phyloP scores from a whole-genome alignment of 2,797 vertebrate species.

The Oryzias sinensis region DNA sequence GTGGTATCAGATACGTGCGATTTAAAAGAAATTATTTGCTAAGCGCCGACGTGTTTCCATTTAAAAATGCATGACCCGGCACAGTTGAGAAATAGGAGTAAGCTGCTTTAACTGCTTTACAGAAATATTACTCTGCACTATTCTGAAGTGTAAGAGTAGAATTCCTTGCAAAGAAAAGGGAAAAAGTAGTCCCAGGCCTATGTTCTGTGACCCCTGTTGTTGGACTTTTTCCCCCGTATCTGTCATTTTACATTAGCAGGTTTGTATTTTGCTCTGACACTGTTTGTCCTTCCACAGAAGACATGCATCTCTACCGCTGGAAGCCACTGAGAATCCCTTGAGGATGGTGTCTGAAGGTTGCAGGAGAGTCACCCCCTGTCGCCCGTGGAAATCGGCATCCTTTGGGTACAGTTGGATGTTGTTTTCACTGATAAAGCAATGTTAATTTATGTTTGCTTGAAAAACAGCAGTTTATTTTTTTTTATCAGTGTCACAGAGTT shows the following conservation, averaged over 20 bases:
- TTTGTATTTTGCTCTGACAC: conserved; percentile 19
- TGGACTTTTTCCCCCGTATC: conserved; percentile 5
- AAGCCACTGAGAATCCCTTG: conserved; percentile 53
- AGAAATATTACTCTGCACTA: too few relatives aligned
- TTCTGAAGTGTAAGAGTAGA: too few relatives aligned
- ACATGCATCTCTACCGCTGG: conserved; percentile 73
- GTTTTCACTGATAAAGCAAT: conserved; percentile 5
- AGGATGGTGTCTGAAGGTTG: conserved; percentile 54
- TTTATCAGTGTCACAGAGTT: conserved; percentile 5
- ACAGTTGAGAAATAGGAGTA: too few relatives aligned
- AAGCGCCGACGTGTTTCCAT: too few relatives aligned
- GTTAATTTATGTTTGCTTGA: conserved; percentile 4
- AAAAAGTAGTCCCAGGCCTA: too few relatives aligned
- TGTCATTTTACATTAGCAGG: conserved; percentile 15
- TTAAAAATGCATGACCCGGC: too few relatives aligned
- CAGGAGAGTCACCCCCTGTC: conserved; percentile 66
- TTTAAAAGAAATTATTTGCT: too few relatives aligned
- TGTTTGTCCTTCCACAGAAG: conserved; percentile 60
- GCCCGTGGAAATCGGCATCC: conserved; percentile 78
- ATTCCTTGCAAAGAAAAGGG: too few relatives aligned
- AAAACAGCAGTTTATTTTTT: conserved; percentile 5
- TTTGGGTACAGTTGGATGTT: conserved; percentile 75
- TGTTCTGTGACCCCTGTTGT: too few relatives aligned
- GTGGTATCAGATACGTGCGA: too few relatives aligned
- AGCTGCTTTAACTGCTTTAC: too few relatives aligned